Percentiles rank a stretch among this genome's conserved stretches.
Evolutionary conservation across 2,113 vertebrate species (phyloP).

Genomic region (Prietella phreatophila): DNA sequence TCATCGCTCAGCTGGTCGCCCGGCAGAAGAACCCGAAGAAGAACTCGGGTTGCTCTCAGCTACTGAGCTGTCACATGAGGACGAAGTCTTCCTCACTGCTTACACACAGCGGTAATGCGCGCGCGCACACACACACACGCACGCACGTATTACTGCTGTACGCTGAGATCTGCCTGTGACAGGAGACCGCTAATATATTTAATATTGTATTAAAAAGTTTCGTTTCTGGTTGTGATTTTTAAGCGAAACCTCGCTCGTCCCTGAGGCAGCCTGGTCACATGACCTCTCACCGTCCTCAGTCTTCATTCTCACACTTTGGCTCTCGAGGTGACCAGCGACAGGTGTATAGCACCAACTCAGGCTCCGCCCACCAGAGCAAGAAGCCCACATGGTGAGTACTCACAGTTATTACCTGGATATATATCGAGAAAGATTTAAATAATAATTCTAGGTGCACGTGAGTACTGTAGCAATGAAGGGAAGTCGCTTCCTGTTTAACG

Average conservation of each 20-base stretch:
- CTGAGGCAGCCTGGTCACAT: constrained; percentile 79
- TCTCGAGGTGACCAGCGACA: constrained; percentile 65
- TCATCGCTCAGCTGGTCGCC: constrained; percentile 85
- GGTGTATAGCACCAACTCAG: constrained; percentile 56
- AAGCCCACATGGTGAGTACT: constrained; percentile 45
- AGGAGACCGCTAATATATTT: neutral
- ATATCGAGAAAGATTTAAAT: too few relatives aligned
- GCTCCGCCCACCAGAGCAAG: constrained; percentile 54
- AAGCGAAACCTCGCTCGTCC: constrained; percentile 80
- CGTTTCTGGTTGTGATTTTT: neutral
- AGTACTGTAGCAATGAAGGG: neutral
- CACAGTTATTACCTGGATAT: neutral
- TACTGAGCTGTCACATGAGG: constrained; percentile 87
- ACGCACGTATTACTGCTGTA: neutral
- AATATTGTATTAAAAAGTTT: neutral
- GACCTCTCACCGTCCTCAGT: constrained; percentile 33
- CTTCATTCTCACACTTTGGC: constrained; percentile 48
- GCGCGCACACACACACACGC: neutral
- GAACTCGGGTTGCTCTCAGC: constrained; percentile 64
- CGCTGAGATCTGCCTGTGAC: neutral
- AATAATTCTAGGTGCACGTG: too few relatives aligned
- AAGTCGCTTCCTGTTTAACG: neutral
- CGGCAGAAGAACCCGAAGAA: constrained; percentile 82
- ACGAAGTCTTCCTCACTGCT: constrained; percentile 77
- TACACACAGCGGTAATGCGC: constrained; percentile 73